A percentile compares a stretch with the other conserved stretches of the same genome.
phyloP scores from a whole-genome alignment of 2,113 vertebrate species.

The Aspidoscelis tigris region DNA sequence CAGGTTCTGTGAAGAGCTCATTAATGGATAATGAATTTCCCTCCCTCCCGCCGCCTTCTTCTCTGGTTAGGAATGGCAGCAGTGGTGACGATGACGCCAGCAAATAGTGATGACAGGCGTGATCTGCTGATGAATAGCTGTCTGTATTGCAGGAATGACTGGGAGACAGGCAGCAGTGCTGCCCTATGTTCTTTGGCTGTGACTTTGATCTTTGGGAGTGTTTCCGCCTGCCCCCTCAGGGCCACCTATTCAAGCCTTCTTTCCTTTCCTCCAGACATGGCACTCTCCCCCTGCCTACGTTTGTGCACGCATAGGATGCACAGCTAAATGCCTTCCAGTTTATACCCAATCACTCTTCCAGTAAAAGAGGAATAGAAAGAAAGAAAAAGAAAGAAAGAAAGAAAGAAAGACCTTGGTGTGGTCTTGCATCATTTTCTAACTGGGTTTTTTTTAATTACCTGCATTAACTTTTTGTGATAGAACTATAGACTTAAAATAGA shows the following conservation, averaged over 20 bases:
- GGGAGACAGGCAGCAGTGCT: slow-evolving; percentile 26
- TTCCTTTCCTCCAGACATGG: slow-evolving; percentile 21
- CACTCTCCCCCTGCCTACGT: not conserved
- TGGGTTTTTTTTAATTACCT: too few relatives aligned
- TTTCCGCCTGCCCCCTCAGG: slow-evolving; percentile 46
- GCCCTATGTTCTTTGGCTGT: slow-evolving; percentile 53
- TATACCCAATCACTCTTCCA: not conserved
- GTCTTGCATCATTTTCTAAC: too few relatives aligned
- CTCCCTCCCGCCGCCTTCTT: not conserved
- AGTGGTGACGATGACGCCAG: slow-evolving; percentile 27
- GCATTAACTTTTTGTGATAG: not conserved
- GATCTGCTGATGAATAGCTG: slow-evolving; percentile 38
- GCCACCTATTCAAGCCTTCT: slow-evolving; percentile 51
- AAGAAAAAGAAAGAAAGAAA: not conserved
- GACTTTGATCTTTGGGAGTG: slow-evolving; percentile 68
- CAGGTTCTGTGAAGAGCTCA: slow-evolving; percentile 43
- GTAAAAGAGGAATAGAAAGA: not conserved
- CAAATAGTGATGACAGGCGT: slow-evolving; percentile 41
- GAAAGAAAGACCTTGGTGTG: not conserved
- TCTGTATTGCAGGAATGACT: slow-evolving; percentile 59
- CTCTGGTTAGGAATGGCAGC: slow-evolving; percentile 17
- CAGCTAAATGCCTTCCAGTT: not conserved
- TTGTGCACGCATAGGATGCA: not conserved
- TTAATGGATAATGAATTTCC: slow-evolving; percentile 55
- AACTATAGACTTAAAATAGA: not conserved